These are phyloP conservation scores for Metallyticus violacea DNA, from an alignment of 2,888 invertebrate genomes.

Conservation along the genomic window DNA sequence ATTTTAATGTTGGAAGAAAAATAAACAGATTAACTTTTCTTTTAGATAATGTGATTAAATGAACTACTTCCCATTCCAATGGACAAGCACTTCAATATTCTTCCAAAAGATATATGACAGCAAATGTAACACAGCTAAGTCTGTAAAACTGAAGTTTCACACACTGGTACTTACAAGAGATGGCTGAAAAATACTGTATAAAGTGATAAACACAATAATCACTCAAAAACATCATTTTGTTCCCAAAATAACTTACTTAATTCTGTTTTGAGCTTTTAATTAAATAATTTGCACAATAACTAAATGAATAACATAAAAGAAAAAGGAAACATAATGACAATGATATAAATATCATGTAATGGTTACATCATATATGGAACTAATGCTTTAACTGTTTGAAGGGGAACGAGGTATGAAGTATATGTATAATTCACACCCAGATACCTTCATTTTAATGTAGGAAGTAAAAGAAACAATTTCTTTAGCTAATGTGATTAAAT, in stretches of 20 bases:
- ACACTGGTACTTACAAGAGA: no score
- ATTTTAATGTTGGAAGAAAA: not conserved
- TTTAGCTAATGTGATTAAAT: not conserved
- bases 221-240: no score
- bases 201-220: no score
- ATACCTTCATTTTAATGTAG: not conserved
- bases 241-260: no score
- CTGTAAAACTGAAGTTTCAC: no score
- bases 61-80: not conserved
- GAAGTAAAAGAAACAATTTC: not conserved
- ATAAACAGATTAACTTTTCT: not conserved
- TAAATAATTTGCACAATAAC: no score
- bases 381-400: not conserved
- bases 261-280: no score
- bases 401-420: slow-evolving; percentile 1
- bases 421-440: not conserved
- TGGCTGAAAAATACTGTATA: no score
- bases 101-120: not conserved
- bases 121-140: not conserved
- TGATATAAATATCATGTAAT: no score
- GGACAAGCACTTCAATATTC: not conserved
- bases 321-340: no score
- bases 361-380: no score
- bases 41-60: not conserved
- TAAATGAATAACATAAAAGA: no score